Evolutionary conservation across 2,113 vertebrate genomes (phyloP).

Genomic region (Oreocharis arfaki): DNA sequence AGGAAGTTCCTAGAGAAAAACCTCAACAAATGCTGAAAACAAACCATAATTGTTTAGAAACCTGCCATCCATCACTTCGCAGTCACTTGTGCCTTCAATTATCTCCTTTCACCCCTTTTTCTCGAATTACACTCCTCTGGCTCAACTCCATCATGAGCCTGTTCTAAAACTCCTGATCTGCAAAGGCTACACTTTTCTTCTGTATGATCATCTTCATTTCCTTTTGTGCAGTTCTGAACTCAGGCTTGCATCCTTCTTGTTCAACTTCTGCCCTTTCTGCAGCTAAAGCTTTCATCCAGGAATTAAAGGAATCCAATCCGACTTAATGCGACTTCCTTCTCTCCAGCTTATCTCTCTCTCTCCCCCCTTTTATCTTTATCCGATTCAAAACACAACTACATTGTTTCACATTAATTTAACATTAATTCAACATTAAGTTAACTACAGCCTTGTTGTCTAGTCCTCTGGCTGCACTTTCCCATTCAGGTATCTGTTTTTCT

Average conservation of each 20-base stretch:
- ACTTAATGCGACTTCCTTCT: neutral
- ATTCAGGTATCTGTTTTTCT: neutral
- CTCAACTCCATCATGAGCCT: neutral
- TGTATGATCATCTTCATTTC: neutral
- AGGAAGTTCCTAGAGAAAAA: neutral
- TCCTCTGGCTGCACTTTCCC: neutral
- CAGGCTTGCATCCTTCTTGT: neutral
- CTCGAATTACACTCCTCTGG: neutral
- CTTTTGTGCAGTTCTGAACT: neutral
- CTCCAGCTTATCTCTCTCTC: neutral
- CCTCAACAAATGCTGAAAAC: neutral
- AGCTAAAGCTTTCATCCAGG: conserved; percentile 46
- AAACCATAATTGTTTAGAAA: neutral
- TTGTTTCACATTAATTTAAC: neutral
- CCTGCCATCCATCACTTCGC: neutral
- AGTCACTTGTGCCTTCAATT: neutral
- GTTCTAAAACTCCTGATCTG: neutral
- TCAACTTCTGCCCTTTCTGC: neutral
- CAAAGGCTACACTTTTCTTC: neutral
- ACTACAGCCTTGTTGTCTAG: neutral
- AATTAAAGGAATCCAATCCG: conserved; percentile 29
- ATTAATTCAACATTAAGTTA: neutral
- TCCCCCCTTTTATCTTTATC: neutral
- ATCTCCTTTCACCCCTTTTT: neutral
- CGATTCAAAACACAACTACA: neutral